Evolutionary conservation across 1,140 invertebrate genomes (phyloP), one percentile per base, ranked within the genome.

Genomic region (Trachymyrmex septentrionalis): DNA sequence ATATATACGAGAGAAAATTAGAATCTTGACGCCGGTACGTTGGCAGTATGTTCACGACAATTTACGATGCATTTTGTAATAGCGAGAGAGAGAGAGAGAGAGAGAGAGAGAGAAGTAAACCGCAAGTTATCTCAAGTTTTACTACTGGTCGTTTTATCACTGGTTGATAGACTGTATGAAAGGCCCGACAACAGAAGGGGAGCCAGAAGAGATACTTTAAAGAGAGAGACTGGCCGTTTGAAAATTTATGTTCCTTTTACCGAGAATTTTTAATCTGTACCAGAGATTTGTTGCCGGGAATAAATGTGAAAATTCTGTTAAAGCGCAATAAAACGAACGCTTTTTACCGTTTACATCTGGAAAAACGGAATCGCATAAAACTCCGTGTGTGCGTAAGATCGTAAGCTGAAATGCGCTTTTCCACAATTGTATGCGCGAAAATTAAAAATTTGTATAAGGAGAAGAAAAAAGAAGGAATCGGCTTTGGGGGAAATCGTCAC

Each of bases 51-150:
- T 84, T 84, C 34, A 64, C 69, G 38, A 63, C 69, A 61, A 84
- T 84, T 84, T 84, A 84, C 80, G 80, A 84, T 84, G 55, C 55
- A 34, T 69, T 84, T 63, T 82, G 9, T 24, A 82, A 61, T 24
- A 30, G 14, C 69, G 55, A 0, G n/a, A 48, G 9, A 21, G n/a
- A 10, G 61, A 63, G 61, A 63, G 14, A 66, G 9, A 1, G 63
- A 48, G 66, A 50, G 7, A 19, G 80, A 75, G 55, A 63, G 69
- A 57, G 48, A 21, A 2, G 2, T 19, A 73, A 48, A 63, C 80
- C 80, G 38, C 80, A 84, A 63, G 66, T 50, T 84, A 24, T 24
- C 44, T 24, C 5, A 63, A 48, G 80, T 84, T 84, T 84, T 71
- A 69, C 34, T 30, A 48, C 69, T 57, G 55, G 55, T 38, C 55